phyloP scores from a whole-genome alignment of 2,888 invertebrate species.

The Rhagonycha fulva region DNA sequence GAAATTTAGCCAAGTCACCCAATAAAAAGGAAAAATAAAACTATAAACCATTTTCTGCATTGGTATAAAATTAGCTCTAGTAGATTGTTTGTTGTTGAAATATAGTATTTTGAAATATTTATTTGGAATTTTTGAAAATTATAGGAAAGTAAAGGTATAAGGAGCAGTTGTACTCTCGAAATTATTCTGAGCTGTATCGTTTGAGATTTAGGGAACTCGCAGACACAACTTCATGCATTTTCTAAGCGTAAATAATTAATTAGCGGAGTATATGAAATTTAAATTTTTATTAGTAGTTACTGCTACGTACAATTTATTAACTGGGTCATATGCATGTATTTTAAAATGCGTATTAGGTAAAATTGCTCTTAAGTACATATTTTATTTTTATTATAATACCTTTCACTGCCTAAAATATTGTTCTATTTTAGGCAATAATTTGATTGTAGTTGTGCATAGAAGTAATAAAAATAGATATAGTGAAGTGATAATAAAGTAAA shows the following conservation, averaged over 20 bases:
- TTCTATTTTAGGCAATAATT: neutral
- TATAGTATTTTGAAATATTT: neutral
- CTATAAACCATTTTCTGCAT: neutral
- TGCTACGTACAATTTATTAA: neutral
- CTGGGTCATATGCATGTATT: neutral
- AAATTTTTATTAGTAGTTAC: neutral
- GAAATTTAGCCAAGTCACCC: neutral
- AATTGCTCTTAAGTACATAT: too few relatives aligned
- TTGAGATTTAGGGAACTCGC: neutral
- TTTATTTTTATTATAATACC: neutral
- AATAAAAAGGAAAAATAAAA: neutral
- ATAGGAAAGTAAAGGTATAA: neutral
- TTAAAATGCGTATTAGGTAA: neutral
- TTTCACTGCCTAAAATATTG: neutral
- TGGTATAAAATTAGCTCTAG: neutral
- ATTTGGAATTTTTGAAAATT: neutral
- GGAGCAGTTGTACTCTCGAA: neutral
- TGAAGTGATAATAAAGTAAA: neutral
- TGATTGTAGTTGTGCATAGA: neutral
- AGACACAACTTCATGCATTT: neutral
- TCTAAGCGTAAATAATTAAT: neutral
- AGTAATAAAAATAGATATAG: neutral
- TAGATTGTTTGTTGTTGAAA: neutral
- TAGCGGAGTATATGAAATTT: neutral
- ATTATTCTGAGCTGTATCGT: neutral